A percentile compares a stretch with the other conserved stretches of the same genome.
These are phyloP conservation scores for Rhopalosiphum maidis DNA, from an alignment of 1,140 invertebrate species.

Conservation along the genomic window DNA sequence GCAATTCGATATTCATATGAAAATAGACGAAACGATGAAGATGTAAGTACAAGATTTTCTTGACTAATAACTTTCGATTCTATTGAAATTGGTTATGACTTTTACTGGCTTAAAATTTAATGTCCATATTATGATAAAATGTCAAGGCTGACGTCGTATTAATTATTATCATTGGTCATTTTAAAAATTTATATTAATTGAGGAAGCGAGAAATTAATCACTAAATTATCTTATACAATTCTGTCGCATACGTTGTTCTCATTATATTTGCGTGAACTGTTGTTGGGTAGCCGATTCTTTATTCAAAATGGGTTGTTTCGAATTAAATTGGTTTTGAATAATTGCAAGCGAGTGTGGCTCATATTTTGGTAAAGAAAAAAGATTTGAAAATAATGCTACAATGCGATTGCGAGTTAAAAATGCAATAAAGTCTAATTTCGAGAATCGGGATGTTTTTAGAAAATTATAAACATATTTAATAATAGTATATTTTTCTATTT, in stretches of 20 bases:
- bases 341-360: not conserved
- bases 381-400: not conserved
- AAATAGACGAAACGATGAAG: not conserved
- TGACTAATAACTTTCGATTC: not conserved
- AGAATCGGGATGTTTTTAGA: not conserved
- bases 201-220: not conserved
- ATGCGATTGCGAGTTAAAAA: not conserved
- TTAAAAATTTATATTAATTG: slow-evolving; percentile 3
- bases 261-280: not conserved
- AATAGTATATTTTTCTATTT: not conserved
- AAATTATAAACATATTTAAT: not conserved
- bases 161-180: not conserved
- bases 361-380: not conserved
- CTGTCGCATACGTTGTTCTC: not conserved
- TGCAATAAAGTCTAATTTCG: not conserved
- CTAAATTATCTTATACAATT: not conserved
- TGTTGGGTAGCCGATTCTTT: not conserved
- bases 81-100: not conserved
- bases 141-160: not conserved
- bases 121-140: not conserved
- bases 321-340: not conserved
- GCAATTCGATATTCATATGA: not conserved
- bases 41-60: not conserved
- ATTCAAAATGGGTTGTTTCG: not conserved
- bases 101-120: not conserved